Evolutionary conservation across 2,113 vertebrate genomes (phyloP).

Genomic region (Crotalus tigris): DNA sequence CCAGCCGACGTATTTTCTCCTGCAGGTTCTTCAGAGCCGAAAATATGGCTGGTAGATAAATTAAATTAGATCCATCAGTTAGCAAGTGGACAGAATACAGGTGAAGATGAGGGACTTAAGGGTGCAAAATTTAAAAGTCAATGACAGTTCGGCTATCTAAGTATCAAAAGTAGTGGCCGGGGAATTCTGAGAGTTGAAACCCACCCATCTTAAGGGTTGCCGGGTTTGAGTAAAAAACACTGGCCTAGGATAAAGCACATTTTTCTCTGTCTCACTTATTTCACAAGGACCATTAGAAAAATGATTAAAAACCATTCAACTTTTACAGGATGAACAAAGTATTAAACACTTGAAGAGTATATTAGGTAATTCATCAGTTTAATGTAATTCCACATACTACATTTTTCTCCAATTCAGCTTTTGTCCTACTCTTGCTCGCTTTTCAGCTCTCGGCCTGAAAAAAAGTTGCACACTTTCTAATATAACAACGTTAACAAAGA

Average conservation of each 20-base stretch:
- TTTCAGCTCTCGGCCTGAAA: background rate
- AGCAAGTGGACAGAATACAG: background rate
- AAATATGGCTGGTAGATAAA: conserved; percentile 79
- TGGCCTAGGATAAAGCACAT: background rate
- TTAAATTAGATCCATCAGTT: background rate
- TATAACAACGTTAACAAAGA: background rate
- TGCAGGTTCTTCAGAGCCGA: conserved; percentile 84
- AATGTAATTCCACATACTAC: background rate
- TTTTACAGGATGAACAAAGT: background rate
- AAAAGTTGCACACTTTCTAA: background rate
- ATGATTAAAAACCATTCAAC: background rate
- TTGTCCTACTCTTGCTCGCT: background rate
- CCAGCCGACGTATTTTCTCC: conserved; percentile 78
- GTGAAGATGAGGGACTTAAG: too few species aligned
- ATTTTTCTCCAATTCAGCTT: background rate
- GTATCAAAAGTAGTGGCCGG: background rate
- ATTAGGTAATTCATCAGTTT: background rate
- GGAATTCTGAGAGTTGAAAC: background rate
- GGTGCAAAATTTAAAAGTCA: background rate
- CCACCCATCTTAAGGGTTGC: background rate
- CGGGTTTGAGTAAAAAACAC: background rate
- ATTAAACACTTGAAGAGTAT: background rate
- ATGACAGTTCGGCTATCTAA: too few species aligned
- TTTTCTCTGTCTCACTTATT: background rate
- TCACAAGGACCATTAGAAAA: background rate